Evolutionary conservation across 2,113 vertebrate genomes (phyloP).

Genomic region (Phaethon lepturus): DNA sequence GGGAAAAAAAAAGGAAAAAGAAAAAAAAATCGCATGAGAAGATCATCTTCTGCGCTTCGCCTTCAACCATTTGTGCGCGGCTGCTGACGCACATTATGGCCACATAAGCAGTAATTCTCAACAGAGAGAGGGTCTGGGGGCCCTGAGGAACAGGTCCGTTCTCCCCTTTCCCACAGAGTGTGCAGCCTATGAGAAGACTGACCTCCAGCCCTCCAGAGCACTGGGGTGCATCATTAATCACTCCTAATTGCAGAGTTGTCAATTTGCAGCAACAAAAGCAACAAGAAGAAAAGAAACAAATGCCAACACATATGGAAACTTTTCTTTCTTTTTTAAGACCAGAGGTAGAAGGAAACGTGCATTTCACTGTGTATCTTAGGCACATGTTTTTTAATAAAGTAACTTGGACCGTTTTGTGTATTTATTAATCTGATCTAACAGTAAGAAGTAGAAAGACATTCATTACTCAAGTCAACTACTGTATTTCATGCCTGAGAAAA

Average conservation of each 20-base stretch:
- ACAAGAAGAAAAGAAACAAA: background rate
- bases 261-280: conserved; percentile 69
- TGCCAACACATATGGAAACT: background rate
- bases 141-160: background rate
- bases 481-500: background rate
- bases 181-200: conserved; percentile 15
- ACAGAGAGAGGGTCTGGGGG: background rate
- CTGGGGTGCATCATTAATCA: conserved; percentile 73
- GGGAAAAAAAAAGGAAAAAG: background rate
- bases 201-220: conserved; percentile 45
- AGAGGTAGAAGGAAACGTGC: background rate
- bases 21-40: background rate
- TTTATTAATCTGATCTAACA: background rate
- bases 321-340: background rate
- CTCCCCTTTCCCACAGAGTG: conserved; percentile 68
- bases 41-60: background rate
- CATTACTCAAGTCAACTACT: background rate
- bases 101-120: background rate
- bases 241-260: conserved; percentile 71
- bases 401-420: background rate
- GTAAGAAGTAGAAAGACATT: background rate
- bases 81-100: background rate
- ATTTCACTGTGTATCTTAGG: rapidly evolving
- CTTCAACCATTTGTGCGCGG: background rate
- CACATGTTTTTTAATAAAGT: background rate